Conservation (phyloP, 2,888 invertebrate genomes). For the Lottia scabra region DNA sequence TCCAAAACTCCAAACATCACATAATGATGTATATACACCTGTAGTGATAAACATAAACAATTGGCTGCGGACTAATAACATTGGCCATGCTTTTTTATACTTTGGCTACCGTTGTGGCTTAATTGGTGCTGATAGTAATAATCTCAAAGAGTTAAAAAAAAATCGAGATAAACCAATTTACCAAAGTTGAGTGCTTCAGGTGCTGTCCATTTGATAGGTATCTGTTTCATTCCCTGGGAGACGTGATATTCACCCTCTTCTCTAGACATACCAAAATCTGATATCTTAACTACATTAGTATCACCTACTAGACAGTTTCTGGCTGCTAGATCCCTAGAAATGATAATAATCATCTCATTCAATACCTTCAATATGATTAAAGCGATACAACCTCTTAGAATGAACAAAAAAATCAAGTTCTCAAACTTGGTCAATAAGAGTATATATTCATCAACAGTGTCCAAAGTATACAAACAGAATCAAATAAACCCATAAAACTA, state of each 20-base stretch:
- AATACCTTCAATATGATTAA: no score
- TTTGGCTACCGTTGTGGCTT: no score
- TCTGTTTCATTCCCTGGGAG: constrained; percentile 97
- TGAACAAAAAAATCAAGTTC: no score
- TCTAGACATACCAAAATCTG: constrained; percentile 97
- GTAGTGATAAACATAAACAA: constrained; percentile 38
- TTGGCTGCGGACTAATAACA: no score
- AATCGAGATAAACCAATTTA: constrained; percentile 62
- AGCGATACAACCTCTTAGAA: no score
- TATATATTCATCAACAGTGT: no score
- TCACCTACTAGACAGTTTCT: constrained; percentile 91
- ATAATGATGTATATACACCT: constrained; percentile 94
- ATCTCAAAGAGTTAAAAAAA: no score
- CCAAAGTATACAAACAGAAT: no score
- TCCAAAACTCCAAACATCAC: constrained; percentile 98
- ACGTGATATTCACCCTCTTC: constrained; percentile 97
- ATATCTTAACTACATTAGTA: constrained; percentile 89
- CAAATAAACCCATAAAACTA: no score
- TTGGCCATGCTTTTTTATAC: no score
- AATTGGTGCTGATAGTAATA: no score
- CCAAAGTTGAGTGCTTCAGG: constrained; percentile 96
- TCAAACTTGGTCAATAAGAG: no score
- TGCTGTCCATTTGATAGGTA: constrained; percentile 98
- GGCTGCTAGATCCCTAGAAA: constrained; percentile 86
- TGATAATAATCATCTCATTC: background rate